Evolutionary conservation across 1,140 invertebrate species (phyloP).

Genomic region (Drosophila teissieri): DNA sequence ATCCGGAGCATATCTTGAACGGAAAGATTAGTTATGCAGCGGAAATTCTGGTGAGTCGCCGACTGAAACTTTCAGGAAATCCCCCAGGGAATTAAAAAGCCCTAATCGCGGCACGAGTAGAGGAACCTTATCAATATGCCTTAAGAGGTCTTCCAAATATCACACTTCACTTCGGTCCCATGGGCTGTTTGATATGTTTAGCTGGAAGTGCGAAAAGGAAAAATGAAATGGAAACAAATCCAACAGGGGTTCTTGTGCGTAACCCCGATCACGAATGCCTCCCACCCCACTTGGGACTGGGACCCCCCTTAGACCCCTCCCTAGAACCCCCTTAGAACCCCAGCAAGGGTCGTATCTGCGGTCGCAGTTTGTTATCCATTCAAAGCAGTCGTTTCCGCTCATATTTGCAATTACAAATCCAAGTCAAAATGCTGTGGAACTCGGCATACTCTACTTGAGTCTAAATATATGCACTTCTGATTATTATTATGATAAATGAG

Average conservation of each 20-base stretch:
- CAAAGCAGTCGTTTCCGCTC: constrained; percentile 67
- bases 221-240: constrained; percentile 2
- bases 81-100: not conserved
- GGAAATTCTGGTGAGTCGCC: not conserved
- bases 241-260: constrained; percentile 47
- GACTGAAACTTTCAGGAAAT: not conserved
- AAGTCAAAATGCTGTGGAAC: constrained; percentile 9
- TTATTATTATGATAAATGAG: not conserved
- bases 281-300: not conserved
- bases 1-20: not conserved
- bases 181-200: constrained; percentile 18
- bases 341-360: constrained; percentile 12
- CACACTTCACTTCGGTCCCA: not conserved
- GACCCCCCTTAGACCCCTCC: not conserved
- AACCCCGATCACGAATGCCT: constrained; percentile 54
- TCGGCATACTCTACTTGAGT: constrained; percentile 4
- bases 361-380: constrained; percentile 57
- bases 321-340: not conserved
- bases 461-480: not conserved
- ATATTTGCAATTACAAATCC: constrained; percentile 78
- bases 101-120: not conserved
- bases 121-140: constrained; percentile 8
- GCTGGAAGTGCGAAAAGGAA: constrained; percentile 9
- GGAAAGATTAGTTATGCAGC: not conserved
- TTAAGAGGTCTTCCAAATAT: not conserved